These are phyloP conservation scores for Cichladusa arquata DNA, from an alignment of 2,113 vertebrate species.

Conservation along the genomic window DNA sequence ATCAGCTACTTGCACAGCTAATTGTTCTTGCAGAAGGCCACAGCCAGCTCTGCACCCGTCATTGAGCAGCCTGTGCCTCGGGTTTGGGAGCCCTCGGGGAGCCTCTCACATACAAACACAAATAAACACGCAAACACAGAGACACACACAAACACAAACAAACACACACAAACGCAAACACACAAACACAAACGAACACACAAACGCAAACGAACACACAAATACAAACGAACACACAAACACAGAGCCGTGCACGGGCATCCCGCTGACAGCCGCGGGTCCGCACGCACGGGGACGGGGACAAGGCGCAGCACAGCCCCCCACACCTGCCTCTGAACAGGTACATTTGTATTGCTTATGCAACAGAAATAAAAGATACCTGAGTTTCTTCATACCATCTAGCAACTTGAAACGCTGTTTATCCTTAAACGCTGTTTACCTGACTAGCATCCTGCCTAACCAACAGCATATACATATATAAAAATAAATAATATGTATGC, in stretches of 20 bases:
- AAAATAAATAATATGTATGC: accelerated
- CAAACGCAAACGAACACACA: accelerated
- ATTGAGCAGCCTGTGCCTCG: accelerated
- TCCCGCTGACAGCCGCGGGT: accelerated
- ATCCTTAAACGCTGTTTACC: background rate
- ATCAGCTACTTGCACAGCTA: accelerated
- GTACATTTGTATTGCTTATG: background rate
- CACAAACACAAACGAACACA: background rate
- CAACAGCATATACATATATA: accelerated
- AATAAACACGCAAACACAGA: accelerated
- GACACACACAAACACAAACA: accelerated
- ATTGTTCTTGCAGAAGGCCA: accelerated
- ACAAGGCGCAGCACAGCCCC: accelerated
- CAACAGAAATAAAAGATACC: background rate
- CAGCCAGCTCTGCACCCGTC: accelerated
- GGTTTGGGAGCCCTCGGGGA: background rate
- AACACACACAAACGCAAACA: accelerated
- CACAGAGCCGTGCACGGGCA: accelerated
- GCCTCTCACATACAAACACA: accelerated
- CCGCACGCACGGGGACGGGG: accelerated
- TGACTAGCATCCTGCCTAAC: background rate
- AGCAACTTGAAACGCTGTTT: background rate
- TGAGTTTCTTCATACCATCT: background rate
- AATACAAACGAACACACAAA: background rate
- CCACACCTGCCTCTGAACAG: background rate